Evolutionary conservation across 2,888 invertebrate genomes (phyloP), one percentile per base, ranked within the genome.

Genomic region (Chloroclysta siterata): DNA sequence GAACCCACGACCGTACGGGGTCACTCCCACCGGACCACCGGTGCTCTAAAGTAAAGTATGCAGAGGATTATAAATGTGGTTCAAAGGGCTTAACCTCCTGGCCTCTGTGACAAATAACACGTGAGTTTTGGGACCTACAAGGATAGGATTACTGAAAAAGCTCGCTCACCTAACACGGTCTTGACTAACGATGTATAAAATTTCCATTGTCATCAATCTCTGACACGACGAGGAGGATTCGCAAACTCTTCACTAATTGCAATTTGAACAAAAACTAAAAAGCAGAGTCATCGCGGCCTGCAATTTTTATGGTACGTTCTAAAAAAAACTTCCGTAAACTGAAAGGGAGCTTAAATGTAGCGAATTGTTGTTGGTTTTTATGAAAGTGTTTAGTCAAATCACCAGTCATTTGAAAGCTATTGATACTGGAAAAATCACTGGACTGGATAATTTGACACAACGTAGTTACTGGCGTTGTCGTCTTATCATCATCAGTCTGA

Each of bases 201-300:
- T 90, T 92, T 91, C 90, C 91, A 92, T 91, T 91, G 91, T 92
- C 92, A 92, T 92, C 92, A 93, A 93, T 93, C 92, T 91, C 92
- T 89, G 92, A 90, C 91, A 88, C 87, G 85, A 82, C 86, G 88
- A 81, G 82, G 89, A 89, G 91, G 87, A 91, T 89, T 90, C 90
- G 84, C 87, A 87, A 90, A 90, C 89, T 90, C 91, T 85, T 90
- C 90, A 89, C 91, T 92, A 92, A 93, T 91, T 90, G 92, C 90
- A 90, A 89, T 90, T 91, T 91, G 89, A 90, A 90, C 89, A 89
- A 90, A 90, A 91, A 90, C 88, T 89, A 87, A 91, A 91, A 87
- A 82, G 87, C 88, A 79, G 82, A 90, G 88, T 91, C 91, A 91
- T 89, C 85, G 80, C 77, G 84, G 76, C 82, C 85, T 89, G 89